Conservation (phyloP, 2,113 vertebrate genomes). For the Phaethornis superciliosus region DNA sequence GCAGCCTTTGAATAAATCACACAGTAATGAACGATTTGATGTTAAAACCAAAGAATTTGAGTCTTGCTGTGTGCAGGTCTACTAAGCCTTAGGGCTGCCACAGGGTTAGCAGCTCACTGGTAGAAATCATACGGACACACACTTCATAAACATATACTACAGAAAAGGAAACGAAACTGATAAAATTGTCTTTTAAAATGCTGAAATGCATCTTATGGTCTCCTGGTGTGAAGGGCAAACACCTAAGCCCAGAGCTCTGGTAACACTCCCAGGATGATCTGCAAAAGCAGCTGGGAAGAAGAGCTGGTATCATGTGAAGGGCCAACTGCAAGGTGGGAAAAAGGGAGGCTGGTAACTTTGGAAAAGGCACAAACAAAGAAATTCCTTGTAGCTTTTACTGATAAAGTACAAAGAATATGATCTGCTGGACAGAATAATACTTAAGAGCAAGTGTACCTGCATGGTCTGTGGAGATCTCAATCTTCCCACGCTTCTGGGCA, state of each 20-base stretch:
- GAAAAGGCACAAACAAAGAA: neutral
- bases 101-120: neutral
- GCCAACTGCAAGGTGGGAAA: neutral
- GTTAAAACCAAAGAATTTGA: conserved; percentile 23
- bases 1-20: conserved; percentile 42
- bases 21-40: neutral
- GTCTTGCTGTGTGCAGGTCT: neutral
- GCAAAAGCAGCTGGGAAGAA: neutral
- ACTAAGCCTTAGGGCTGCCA: neutral
- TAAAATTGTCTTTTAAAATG: neutral
- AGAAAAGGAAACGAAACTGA: neutral
- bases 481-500: neutral
- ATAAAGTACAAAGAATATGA: neutral
- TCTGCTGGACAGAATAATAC: neutral
- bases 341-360: neutral
- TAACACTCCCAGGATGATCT: neutral
- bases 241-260: neutral
- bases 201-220: neutral
- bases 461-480: rapidly evolving
- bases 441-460: neutral
- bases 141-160: neutral
- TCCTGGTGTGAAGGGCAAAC: neutral
- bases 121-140: neutral
- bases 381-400: neutral
- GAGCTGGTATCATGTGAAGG: rapidly evolving